These are phyloP conservation scores for Dromas ardeola DNA, from an alignment of 2,113 vertebrate species.

Conservation along the genomic window DNA sequence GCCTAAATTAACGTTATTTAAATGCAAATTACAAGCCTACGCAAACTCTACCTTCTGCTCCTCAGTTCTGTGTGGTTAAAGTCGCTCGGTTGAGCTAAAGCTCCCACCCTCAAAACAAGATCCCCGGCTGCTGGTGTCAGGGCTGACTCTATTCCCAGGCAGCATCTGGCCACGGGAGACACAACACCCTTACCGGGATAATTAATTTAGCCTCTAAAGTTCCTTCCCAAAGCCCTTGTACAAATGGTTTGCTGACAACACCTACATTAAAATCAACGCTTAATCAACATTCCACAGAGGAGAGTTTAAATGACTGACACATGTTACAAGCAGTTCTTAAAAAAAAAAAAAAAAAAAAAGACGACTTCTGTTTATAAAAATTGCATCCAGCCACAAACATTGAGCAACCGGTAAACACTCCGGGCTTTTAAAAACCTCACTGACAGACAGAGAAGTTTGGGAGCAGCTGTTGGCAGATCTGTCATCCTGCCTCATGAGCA, in stretches of 20 bases:
- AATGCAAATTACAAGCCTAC: constrained; percentile 16
- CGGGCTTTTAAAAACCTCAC: not conserved
- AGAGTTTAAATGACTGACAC: not conserved
- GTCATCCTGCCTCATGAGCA: not conserved
- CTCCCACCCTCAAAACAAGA: not conserved
- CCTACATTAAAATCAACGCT: not conserved
- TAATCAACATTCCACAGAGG: not conserved
- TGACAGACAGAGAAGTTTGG: not conserved
- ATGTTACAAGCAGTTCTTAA: not conserved
- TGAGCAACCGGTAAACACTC: not conserved
- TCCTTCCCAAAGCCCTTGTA: not conserved
- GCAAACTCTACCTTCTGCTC: not conserved
- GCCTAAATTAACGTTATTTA: not conserved
- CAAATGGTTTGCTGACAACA: not conserved
- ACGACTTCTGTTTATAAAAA: constrained; percentile 5
- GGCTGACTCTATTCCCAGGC: not conserved
- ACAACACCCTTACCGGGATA: not conserved
- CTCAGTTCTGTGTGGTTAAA: not conserved
- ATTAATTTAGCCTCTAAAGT: not conserved
- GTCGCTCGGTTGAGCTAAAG: not conserved
- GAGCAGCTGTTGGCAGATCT: not conserved
- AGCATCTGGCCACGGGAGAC: not conserved
- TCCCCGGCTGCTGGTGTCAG: not conserved
- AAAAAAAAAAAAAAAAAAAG: not conserved
- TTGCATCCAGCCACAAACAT: not conserved